These are phyloP conservation scores for Molossus alvarezi DNA, from an alignment of 2,797 vertebrate species.

Conservation along the genomic window DNA sequence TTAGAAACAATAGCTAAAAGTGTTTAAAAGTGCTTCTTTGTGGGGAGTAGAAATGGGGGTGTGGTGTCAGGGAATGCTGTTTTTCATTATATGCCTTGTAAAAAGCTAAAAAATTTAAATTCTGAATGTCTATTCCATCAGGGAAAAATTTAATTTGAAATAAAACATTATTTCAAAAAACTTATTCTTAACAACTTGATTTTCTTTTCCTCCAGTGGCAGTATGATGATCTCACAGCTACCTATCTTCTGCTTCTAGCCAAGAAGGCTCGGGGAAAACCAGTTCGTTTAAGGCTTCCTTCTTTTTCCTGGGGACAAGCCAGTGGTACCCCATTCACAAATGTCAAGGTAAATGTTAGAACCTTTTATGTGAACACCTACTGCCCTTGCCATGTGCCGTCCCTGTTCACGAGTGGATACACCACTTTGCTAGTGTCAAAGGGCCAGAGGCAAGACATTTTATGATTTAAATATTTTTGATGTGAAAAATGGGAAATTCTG, in stretches of 20 bases:
- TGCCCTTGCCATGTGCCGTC: background rate
- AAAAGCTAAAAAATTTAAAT: background rate
- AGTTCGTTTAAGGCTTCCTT: constrained; percentile 90
- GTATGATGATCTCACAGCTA: constrained; percentile 96
- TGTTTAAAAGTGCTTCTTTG: constrained; percentile 41
- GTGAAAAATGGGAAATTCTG: constrained; percentile 38
- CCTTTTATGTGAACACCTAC: background rate
- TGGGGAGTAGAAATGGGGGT: background rate
- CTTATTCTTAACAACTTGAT: constrained; percentile 54
- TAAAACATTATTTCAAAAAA: constrained; percentile 30
- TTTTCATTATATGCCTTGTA: constrained; percentile 13
- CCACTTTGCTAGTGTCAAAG: background rate
- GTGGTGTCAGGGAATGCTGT: background rate
- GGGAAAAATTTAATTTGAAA: constrained; percentile 42
- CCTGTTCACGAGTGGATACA: background rate
- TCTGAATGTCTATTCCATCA: background rate
- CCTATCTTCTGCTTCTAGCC: constrained; percentile 95
- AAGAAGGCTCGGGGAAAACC: constrained; percentile 95
- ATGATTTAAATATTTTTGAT: constrained; percentile 43
- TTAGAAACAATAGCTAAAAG: constrained; percentile 15
- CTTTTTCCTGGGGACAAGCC: constrained; percentile 72
- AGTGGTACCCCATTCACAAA: constrained; percentile 83
- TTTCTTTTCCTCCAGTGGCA: constrained; percentile 92
- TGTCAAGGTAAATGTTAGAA: constrained; percentile 88
- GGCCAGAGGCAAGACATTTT: constrained; percentile 14